Evolutionary conservation across 1,140 invertebrate genomes (phyloP).

Genomic region (Mesaphorura yosii): DNA sequence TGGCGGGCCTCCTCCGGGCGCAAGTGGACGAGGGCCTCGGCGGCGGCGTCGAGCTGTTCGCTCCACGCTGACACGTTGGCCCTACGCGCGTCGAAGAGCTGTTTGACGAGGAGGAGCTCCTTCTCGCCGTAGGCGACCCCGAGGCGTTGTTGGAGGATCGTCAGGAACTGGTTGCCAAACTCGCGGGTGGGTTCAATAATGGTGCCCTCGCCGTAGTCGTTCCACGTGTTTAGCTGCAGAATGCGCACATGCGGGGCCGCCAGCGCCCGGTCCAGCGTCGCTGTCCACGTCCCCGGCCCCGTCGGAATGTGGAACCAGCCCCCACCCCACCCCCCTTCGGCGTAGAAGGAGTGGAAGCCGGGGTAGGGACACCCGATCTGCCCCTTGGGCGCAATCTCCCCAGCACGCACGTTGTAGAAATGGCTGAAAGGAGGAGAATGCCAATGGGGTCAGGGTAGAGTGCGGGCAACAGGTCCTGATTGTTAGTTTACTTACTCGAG

Average conservation of each 20-base stretch:
- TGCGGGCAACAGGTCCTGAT: neutral
- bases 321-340: constrained; percentile 12
- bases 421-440: neutral
- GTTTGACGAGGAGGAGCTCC: constrained; percentile 15
- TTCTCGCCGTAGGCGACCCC: constrained; percentile 2
- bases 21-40: too few relatives aligned
- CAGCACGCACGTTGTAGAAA: constrained; percentile 17
- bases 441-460: too few relatives aligned
- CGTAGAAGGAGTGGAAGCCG: constrained; percentile 12
- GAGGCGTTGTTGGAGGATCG: constrained; percentile 7
- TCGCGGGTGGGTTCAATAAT: constrained; percentile 19
- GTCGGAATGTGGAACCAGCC: constrained; percentile 2
- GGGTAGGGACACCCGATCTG: constrained; percentile 13
- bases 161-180: constrained; percentile 23
- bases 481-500: constrained; percentile 19
- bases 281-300: neutral
- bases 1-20: too few relatives aligned
- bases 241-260: neutral
- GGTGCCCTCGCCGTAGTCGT: constrained; percentile 21
- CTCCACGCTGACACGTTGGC: too few relatives aligned
- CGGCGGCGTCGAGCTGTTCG: too few relatives aligned
- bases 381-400: neutral
- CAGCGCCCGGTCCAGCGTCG: neutral
- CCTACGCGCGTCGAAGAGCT: too few relatives aligned
- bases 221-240: constrained; percentile 16